A percentile compares a stretch with the other conserved stretches of the same genome.
phyloP scores from a whole-genome alignment of 2,113 vertebrate species.

The Neotragus pygmaeus region DNA sequence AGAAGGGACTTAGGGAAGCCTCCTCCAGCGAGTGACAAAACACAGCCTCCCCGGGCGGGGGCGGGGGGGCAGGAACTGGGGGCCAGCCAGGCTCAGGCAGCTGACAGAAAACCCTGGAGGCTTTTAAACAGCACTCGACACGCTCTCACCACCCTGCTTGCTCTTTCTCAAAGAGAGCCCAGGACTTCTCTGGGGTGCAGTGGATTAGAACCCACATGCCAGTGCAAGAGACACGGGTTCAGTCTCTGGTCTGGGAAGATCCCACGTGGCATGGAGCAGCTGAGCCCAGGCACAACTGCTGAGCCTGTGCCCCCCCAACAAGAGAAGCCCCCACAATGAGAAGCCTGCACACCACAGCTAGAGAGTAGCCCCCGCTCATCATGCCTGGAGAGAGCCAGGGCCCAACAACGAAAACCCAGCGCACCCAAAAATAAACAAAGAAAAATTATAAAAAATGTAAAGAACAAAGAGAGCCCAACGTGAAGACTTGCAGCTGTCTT shows the following conservation, averaged over 20 bases:
- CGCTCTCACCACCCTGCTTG: background rate
- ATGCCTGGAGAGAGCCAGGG: background rate
- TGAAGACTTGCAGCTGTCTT: background rate
- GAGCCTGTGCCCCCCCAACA: background rate
- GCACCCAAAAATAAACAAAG: background rate
- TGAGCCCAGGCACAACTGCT: background rate
- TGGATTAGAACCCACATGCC: background rate
- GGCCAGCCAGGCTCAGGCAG: background rate
- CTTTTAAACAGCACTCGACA: background rate
- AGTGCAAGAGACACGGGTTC: background rate
- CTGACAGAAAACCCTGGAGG: background rate
- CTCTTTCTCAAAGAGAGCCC: background rate
- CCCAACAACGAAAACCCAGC: background rate
- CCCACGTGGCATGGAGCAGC: background rate
- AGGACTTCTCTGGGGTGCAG: background rate
- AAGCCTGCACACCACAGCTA: background rate
- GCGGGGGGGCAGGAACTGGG: accelerated
- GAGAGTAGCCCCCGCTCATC: background rate
- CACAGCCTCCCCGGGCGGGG: background rate
- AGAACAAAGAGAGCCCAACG: background rate
- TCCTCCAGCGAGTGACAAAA: background rate
- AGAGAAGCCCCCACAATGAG: background rate
- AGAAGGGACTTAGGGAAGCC: background rate
- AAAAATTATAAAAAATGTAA: background rate
- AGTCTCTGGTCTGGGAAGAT: background rate